A percentile compares a stretch with the other conserved stretches of the same genome.
phyloP scores from a whole-genome alignment of 2,113 vertebrate species.

The Seriola quinqueradiata region DNA sequence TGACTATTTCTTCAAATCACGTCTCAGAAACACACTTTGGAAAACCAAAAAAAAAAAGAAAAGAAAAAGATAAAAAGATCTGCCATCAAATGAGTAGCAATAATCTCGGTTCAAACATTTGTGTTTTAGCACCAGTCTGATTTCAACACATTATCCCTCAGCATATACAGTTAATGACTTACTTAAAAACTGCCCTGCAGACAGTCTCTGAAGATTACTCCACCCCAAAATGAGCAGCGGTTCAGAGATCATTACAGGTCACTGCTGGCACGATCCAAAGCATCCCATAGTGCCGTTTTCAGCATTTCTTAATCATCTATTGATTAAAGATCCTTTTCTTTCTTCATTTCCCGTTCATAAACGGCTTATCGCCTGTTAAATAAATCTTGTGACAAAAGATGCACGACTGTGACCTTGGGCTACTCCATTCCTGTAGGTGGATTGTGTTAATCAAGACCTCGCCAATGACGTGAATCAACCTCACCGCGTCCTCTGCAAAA shows the following conservation, averaged over 20 bases:
- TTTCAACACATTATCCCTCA: neutral
- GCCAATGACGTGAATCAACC: slow-evolving; percentile 29
- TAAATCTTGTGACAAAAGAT: slow-evolving; percentile 54
- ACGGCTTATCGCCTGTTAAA: slow-evolving; percentile 25
- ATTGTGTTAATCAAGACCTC: slow-evolving; percentile 47
- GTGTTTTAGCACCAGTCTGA: neutral
- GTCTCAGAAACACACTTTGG: neutral
- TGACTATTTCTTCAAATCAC: neutral
- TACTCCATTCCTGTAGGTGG: slow-evolving; percentile 10
- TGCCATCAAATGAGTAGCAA: too few species aligned
- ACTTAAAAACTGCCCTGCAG: neutral
- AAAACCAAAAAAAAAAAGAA: neutral
- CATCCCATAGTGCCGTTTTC: slow-evolving; percentile 13
- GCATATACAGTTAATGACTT: neutral
- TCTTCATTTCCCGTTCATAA: slow-evolving; percentile 40
- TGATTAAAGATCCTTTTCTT: slow-evolving; percentile 31
- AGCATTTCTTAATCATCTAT: slow-evolving; percentile 38
- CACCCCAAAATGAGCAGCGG: slow-evolving; percentile 3
- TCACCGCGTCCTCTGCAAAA: slow-evolving; percentile 9
- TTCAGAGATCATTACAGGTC: slow-evolving; percentile 30
- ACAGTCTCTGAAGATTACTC: slow-evolving; percentile 3
- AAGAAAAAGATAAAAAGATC: neutral
- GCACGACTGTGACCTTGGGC: slow-evolving; percentile 54
- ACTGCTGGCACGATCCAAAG: neutral
- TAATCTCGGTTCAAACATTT: neutral